phyloP scores from a whole-genome alignment of 2,888 invertebrate genomes.

The Aphodius granarius region DNA sequence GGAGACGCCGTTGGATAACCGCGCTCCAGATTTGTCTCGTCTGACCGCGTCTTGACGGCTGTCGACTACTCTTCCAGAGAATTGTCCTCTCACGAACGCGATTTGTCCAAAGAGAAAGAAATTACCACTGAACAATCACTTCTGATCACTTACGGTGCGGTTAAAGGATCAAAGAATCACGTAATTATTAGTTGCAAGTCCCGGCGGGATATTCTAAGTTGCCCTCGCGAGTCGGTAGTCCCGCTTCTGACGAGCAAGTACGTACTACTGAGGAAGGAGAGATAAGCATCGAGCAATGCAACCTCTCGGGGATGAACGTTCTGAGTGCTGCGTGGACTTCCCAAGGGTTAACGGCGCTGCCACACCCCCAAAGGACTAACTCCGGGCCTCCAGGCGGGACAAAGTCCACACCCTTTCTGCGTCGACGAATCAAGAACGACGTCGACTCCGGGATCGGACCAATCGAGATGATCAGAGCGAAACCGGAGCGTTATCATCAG shows the following conservation, averaged over 20 bases:
- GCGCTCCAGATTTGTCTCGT: constrained; percentile 64
- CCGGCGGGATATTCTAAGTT: constrained; percentile 33
- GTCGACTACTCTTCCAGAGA: neutral
- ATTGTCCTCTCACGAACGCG: neutral
- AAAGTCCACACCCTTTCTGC: constrained; percentile 38
- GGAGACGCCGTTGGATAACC: constrained; percentile 63
- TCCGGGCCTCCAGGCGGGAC: constrained; percentile 39
- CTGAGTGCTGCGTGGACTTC: constrained; percentile 41
- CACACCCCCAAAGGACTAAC: constrained; percentile 54
- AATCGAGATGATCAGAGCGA: constrained; percentile 35
- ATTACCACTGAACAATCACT: neutral
- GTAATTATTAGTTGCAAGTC: constrained; percentile 23
- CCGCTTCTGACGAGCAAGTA: constrained; percentile 48
- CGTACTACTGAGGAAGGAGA: constrained; percentile 53
- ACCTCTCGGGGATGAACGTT: constrained; percentile 25
- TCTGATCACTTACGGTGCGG: neutral
- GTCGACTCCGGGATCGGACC: constrained; percentile 17
- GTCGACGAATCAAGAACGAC: neutral
- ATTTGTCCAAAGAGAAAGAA: neutral
- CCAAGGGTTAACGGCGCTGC: constrained; percentile 47
- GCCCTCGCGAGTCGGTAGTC: constrained; percentile 49
- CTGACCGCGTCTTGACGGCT: constrained; percentile 70
- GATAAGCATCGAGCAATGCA: constrained; percentile 50
- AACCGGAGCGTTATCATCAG: constrained; percentile 39
- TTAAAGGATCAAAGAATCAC: neutral